Conservation (phyloP, 2,888 invertebrate genomes). For the Rhodophaea formosa region DNA sequence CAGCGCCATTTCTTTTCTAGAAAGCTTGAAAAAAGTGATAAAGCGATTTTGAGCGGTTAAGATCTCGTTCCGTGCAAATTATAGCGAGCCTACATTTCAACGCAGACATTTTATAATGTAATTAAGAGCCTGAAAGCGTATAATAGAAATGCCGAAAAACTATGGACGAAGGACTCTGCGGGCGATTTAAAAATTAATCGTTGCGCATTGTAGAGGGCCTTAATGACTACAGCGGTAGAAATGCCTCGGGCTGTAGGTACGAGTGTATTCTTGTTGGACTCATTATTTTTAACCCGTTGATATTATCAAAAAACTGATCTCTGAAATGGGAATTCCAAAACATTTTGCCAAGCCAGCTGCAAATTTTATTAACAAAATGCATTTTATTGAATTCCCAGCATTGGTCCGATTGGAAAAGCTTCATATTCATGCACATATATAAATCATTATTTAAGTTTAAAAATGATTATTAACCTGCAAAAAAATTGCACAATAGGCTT, state of each 20-base stretch:
- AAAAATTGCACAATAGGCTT: too few species aligned
- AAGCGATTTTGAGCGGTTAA: too few species aligned
- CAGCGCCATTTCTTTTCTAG: neutral
- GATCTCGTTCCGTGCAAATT: neutral
- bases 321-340: too few species aligned
- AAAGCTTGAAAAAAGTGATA: neutral
- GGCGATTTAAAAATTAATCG: constrained; percentile 18
- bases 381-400: too few species aligned
- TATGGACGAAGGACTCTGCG: neutral
- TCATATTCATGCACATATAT: too few species aligned
- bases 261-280: neutral
- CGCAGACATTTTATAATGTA: neutral
- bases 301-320: too few species aligned
- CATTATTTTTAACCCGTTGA: neutral
- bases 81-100: neutral
- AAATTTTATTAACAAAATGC: too few species aligned
- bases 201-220: constrained; percentile 7
- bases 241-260: constrained; percentile 10
- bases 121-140: neutral
- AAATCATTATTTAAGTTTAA: too few species aligned
- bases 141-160: constrained; percentile 1
- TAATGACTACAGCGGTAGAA: constrained; percentile 11
- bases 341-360: too few species aligned
- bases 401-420: too few species aligned
- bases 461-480: too few species aligned